Base-by-base conservation (phyloP, 2,888 invertebrate genomes). In the Meteorus colon region DNA sequence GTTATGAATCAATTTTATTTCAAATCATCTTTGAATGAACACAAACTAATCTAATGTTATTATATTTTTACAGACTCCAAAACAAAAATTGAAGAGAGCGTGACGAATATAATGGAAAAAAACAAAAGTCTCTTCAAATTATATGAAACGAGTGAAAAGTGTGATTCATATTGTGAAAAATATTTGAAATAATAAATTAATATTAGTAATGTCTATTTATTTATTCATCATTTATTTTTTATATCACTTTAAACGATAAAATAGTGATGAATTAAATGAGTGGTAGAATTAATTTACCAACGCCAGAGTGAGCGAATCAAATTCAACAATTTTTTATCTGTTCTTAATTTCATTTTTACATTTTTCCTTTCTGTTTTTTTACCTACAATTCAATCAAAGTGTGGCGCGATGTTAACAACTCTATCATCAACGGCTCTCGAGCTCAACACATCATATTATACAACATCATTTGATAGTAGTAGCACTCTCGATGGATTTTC, bases 361-460 rank as follows among this genome's bases (percentile, higher is more conserved):
- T 41, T 41, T 24, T 24, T 24, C 24, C 12, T 12, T 12, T 41
- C 2, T 41, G 4, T 41, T 55, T 70, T 41, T 12, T 59, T 37
- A 34, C 8, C 8, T 8, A 34, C 5, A 19, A 24, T 55, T 24
- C n/a, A 55, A 55, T 55, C n/a, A 6, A 55, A 55, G 8, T 19
- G 19, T 19, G 55, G n/a, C 24, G n/a, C 19, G 24, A 86, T 86
- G 86, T 80, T 85, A 75, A 83, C 88, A 76, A 87, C 87, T 70
- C 84, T 87, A 82, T 85, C 87, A 69, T 84, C 85, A 48, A 81
- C 83, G 63, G 79, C 83, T 62, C 79, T 84, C 55, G 86, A 87
- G 78, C 82, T 87, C 37, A 87, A 87, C 78, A 83, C 82, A 34
- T 87, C 88, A 41, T 86, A 84, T 78, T 88, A 87, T 77, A 86